phyloP scores from a whole-genome alignment of 2,797 vertebrate genomes.

The Myiotriccus ornatus region DNA sequence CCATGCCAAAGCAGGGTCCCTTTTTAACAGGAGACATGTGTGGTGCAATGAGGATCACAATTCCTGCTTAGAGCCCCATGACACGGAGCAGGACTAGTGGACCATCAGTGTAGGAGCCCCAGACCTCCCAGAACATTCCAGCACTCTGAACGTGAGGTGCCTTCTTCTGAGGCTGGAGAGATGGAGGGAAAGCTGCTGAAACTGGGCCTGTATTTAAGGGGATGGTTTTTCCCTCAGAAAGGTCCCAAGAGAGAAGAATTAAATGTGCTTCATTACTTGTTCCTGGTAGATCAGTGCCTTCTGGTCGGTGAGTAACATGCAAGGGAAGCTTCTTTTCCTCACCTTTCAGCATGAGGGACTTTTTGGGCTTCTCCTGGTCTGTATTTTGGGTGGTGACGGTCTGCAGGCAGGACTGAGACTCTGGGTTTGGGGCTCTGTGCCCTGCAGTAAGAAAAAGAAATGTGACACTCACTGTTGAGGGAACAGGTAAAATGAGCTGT shows the following conservation, averaged over 20 bases:
- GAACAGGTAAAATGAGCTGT: background rate
- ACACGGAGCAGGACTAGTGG: background rate
- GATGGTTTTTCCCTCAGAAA: background rate
- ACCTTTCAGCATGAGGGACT: slow-evolving; percentile 39
- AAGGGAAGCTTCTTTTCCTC: slow-evolving; percentile 63
- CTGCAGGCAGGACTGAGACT: slow-evolving; percentile 17
- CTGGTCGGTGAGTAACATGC: background rate
- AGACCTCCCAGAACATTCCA: background rate
- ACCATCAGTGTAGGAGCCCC: background rate
- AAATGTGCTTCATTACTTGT: slow-evolving; percentile 57
- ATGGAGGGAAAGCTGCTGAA: background rate
- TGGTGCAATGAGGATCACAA: background rate
- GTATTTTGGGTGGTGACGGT: background rate
- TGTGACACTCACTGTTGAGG: background rate
- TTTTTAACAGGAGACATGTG: background rate
- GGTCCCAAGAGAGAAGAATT: slow-evolving; percentile 4
- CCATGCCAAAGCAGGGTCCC: background rate
- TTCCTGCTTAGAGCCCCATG: accelerated
- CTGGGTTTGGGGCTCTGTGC: background rate
- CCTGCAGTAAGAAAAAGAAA: slow-evolving; percentile 12
- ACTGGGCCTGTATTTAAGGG: background rate
- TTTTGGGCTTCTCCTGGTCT: background rate
- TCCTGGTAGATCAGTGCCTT: slow-evolving; percentile 40
- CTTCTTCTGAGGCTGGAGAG: background rate
- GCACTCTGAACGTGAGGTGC: background rate